phyloP scores from a whole-genome alignment of 30 jellyfish, hydroid and myxozoan genomes.

The Turritopsis rubra region DNA sequence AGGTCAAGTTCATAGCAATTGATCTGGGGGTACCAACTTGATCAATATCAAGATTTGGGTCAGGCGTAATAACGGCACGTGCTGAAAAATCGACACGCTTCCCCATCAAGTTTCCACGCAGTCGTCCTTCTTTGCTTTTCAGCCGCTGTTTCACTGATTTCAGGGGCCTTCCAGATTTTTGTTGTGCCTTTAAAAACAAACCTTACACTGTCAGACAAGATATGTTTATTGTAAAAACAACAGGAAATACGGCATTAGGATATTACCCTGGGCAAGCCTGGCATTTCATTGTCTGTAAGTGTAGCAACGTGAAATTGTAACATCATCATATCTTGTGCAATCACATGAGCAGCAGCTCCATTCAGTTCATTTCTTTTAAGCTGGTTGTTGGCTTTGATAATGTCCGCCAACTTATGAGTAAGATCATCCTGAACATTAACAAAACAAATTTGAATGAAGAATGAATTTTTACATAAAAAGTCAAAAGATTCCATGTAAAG shows the following conservation, averaged over 20 bases:
- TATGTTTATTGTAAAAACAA: not conserved
- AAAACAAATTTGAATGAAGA: not conserved
- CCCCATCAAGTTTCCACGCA: constrained; percentile 99
- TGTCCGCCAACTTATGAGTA: constrained; percentile 96
- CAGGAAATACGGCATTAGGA: not conserved
- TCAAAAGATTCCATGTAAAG: too few relatives aligned
- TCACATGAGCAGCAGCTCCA: constrained; percentile 98
- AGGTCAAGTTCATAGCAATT: constrained; percentile 97
- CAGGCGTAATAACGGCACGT: constrained; percentile 99
- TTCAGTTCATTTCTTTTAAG: constrained; percentile 72
- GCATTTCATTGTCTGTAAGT: constrained; percentile 87
- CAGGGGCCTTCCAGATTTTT: constrained; percentile 98
- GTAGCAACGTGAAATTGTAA: constrained; percentile 98
- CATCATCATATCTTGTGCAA: constrained; percentile 95
- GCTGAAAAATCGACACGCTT: constrained; percentile 99
- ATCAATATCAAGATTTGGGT: constrained; percentile 98
- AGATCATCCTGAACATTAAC: constrained; percentile 69
- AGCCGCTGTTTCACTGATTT: constrained; percentile 86
- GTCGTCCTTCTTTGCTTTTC: constrained; percentile 97
- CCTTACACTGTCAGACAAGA: not conserved
- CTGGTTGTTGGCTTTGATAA: constrained; percentile 93
- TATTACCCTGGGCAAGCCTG: constrained; percentile 96
- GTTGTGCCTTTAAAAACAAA: constrained; percentile 70
- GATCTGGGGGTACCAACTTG: constrained; percentile 99
- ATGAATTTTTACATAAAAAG: too few relatives aligned